Base-by-base conservation (phyloP, 2,113 vertebrate genomes). In the Ginglymostoma cirratum region DNA sequence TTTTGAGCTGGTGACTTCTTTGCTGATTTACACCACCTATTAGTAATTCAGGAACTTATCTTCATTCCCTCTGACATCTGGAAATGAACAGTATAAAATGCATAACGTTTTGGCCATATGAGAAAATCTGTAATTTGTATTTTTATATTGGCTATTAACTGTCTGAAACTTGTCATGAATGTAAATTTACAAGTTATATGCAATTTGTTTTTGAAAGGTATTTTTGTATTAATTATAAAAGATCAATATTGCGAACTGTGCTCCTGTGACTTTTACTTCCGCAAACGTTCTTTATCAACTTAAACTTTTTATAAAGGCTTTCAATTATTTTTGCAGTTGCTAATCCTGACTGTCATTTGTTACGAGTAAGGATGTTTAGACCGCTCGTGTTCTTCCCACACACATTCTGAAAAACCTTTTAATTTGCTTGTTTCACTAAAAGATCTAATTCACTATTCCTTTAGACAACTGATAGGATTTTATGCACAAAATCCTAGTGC, bases 171-270 rank as follows among this genome's bases (percentile, higher is more conserved):
- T 24, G 24, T 95, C 65, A 38, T 94, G 93, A 52, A 52, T 89
- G 86, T 89, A 48, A 95, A 66, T 27, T 45, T 72, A 23, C 24
- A 48, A 72, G 72, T 48, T 24, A 30, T 5, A 65, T 65, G 55
- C 55, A 72, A 95, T 70, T 72, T 70, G 69, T 52, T 95, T 72
- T 70, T 72, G 42, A 48, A 45, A 72, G 27, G 24, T 72, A 95
- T 95, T 95, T 95, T 95, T 95, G 42, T 95, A 94, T 67, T 93
- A 66, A 66, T 1, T 93, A 48, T 48, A 48, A 70, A 72, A 67
- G 65, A 69, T 89, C 23, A 70, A 12, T 94, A 70, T 72, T 95
- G 21, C 42, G 72, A 95, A 42, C 42, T 93, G 55, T 66, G n/a
- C 69, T 69, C 69, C n/a, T 69, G 66, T 72, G 42, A 95, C 38